Percentiles rank a stretch among this genome's conserved stretches.
These are phyloP conservation scores for Nomia melanderi DNA, from an alignment of 1,140 invertebrate genomes.

Conservation along the genomic window DNA sequence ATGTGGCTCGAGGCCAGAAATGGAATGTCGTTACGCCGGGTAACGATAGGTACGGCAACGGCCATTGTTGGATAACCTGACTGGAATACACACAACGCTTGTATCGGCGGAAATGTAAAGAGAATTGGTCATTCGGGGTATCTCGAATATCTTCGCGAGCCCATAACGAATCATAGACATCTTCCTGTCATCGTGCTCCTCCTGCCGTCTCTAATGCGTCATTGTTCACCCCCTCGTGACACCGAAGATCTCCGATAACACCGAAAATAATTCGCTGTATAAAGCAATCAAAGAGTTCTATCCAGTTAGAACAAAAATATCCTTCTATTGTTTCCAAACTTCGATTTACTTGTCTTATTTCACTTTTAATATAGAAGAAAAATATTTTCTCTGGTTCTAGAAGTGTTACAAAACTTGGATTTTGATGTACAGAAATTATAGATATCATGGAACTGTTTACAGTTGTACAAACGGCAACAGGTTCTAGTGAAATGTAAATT, in stretches of 20 bases:
- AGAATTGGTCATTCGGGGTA: slow-evolving; percentile 37
- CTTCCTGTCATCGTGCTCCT: no score
- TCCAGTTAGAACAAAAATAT: no score
- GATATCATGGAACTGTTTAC: no score
- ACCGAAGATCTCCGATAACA: background rate
- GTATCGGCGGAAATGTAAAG: slow-evolving; percentile 18
- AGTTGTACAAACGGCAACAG: background rate
- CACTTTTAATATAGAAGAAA: no score
- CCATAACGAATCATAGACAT: slow-evolving; percentile 8
- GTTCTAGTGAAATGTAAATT: background rate
- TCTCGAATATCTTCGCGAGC: slow-evolving; percentile 26
- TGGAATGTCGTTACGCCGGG: slow-evolving; percentile 65
- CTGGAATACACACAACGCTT: slow-evolving; percentile 47
- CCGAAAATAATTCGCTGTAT: background rate
- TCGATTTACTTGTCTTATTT: no score
- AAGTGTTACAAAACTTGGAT: no score
- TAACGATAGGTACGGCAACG: slow-evolving; percentile 62
- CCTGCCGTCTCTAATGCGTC: background rate
- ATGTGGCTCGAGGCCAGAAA: slow-evolving; percentile 67
- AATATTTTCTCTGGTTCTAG: no score
- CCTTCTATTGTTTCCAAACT: no score
- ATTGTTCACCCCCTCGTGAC: background rate
- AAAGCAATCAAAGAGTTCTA: background rate
- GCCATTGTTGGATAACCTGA: slow-evolving; percentile 62
- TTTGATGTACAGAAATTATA: no score